A percentile compares a stretch with the other conserved stretches of the same genome.
Evolutionary conservation across 1,140 invertebrate species (phyloP).

Genomic region (Rhopalosiphum padi): DNA sequence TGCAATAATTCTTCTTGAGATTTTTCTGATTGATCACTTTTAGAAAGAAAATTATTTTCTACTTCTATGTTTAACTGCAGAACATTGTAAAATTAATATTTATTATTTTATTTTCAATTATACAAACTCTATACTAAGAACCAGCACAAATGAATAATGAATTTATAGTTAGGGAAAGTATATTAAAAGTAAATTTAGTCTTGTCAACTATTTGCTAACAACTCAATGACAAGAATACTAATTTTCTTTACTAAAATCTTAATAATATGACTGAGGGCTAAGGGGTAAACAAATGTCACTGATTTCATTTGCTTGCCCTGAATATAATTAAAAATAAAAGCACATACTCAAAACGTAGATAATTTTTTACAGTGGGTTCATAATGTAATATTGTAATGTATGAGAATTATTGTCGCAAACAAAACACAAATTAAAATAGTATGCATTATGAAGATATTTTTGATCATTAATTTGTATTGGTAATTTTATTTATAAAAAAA

Average conservation of each 20-base stretch:
- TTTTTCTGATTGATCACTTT: slow-evolving; percentile 69
- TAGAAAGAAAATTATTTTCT: slow-evolving; percentile 80
- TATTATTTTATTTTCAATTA: slow-evolving; percentile 38
- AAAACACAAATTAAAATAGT: slow-evolving; percentile 95
- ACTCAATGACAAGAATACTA: neutral
- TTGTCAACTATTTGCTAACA: neutral
- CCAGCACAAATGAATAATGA: neutral
- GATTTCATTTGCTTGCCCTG: neutral
- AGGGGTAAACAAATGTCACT: neutral
- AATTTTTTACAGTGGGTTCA: slow-evolving; percentile 78
- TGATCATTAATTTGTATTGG: slow-evolving; percentile 85
- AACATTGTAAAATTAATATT: slow-evolving; percentile 17
- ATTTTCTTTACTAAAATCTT: neutral
- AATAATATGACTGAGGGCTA: too few relatives aligned
- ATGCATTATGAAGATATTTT: slow-evolving; percentile 91
- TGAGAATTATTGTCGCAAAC: slow-evolving; percentile 88
- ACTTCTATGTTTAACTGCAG: slow-evolving; percentile 81
- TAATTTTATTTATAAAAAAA: slow-evolving; percentile 62
- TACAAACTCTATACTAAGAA: neutral
- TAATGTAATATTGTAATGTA: slow-evolving; percentile 92
- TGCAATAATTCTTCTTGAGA: slow-evolving; percentile 70
- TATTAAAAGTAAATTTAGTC: neutral
- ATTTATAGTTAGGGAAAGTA: neutral
- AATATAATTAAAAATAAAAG: neutral
- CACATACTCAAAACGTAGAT: neutral